Conservation (phyloP, 2,888 invertebrate species). For the Drosophila subquinaria region DNA sequence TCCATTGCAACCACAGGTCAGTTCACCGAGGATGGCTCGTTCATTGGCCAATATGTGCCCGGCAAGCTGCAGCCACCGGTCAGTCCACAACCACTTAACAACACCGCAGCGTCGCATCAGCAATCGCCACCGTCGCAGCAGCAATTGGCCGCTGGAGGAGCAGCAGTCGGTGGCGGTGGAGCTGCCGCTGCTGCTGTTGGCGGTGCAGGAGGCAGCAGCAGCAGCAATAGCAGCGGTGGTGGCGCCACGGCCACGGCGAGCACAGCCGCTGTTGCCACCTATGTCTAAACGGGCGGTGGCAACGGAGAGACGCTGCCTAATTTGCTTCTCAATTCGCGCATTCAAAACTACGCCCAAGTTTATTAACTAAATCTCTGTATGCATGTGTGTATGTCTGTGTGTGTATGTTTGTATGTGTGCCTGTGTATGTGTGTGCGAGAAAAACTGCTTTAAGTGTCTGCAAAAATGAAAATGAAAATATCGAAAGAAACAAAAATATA, state of each 20-base stretch:
- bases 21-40: slow-evolving; percentile 98
- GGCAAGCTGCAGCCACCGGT: slow-evolving; percentile 89
- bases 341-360: slow-evolving; percentile 34
- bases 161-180: slow-evolving; percentile 14
- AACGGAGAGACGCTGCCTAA: slow-evolving; percentile 17
- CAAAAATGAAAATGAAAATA: slow-evolving; percentile 28
- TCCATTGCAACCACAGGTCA: slow-evolving; percentile 86
- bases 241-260: slow-evolving; percentile 38
- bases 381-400: slow-evolving; percentile 20
- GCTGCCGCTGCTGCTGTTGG: slow-evolving; percentile 13
- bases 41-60: slow-evolving; percentile 98
- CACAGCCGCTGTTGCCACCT: slow-evolving; percentile 87
- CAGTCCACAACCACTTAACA: slow-evolving; percentile 85
- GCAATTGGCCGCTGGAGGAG: slow-evolving; percentile 21
- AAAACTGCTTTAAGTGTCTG: slow-evolving; percentile 70
- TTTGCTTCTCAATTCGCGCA: slow-evolving; percentile 37
- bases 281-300: slow-evolving; percentile 86
- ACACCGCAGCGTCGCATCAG: slow-evolving; percentile 78
- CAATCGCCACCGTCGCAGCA: slow-evolving; percentile 78
- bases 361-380: slow-evolving; percentile 48
- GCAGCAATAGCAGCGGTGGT: background rate
- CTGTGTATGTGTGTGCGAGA: slow-evolving; percentile 6
- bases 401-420: slow-evolving; percentile 9
- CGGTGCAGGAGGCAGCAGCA: slow-evolving; percentile 1
- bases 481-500: slow-evolving; percentile 8